Conservation (phyloP, 1,140 invertebrate species). For the Drosophila neocordata region DNA sequence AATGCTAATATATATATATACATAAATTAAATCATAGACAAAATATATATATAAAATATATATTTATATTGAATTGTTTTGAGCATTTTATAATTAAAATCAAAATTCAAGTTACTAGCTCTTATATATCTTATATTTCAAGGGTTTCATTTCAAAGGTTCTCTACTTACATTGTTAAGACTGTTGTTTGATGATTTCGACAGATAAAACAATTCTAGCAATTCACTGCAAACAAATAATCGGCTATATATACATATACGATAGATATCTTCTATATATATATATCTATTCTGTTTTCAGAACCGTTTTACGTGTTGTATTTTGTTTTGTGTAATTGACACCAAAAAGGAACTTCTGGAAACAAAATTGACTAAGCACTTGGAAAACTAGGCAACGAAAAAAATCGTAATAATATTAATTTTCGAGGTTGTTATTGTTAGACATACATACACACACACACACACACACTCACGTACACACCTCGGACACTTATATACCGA, state of each 20-base stretch:
- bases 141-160: no score
- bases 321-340: not conserved
- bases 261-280: not conserved
- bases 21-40: no score
- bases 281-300: not conserved
- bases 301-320: not conserved
- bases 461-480: conserved; percentile 36
- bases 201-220: not conserved
- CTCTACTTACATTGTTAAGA: conserved; percentile 68
- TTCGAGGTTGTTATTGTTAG: conserved; percentile 37
- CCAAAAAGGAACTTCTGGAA: conserved; percentile 4
- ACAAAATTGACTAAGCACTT: not conserved
- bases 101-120: no score
- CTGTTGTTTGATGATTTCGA: conserved; percentile 11
- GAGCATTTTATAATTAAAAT: no score
- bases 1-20: no score
- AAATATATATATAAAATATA: no score
- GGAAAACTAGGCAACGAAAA: not conserved
- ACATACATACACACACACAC: conserved; percentile 38
- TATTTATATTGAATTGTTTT: no score
- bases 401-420: conserved; percentile 3
- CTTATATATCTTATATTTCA: not conserved
- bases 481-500: conserved; percentile 37
- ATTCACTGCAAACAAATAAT: not conserved
- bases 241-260: not conserved